A percentile compares a stretch with the other conserved stretches of the same genome.
Conservation (phyloP, 2,797 vertebrate genomes). For the Malurus splendens region DNA sequence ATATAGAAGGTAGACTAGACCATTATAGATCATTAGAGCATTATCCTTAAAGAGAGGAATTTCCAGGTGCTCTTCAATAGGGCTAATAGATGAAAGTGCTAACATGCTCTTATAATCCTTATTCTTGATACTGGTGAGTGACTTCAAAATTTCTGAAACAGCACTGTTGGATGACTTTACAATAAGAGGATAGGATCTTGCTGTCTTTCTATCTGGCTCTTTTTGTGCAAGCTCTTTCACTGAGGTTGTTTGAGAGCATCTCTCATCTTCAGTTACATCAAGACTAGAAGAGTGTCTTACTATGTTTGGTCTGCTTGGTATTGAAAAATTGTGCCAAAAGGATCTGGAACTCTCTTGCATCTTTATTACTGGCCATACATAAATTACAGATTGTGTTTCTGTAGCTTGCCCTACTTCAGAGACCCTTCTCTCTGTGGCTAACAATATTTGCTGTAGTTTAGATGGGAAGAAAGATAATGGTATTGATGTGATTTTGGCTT, state of each 20-base stretch:
- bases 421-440: neutral
- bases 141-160: constrained; percentile 22
- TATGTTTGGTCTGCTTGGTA: neutral
- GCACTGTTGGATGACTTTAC: constrained; percentile 12
- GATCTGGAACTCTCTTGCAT: neutral
- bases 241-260: neutral
- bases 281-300: neutral
- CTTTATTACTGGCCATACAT: constrained; percentile 29
- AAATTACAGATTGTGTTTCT: constrained; percentile 2
- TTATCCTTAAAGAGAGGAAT: neutral
- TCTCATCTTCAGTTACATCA: neutral
- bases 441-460: neutral
- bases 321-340: neutral
- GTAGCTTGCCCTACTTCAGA: neutral
- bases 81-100: neutral
- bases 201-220: neutral
- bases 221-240: neutral
- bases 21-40: neutral
- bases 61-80: neutral
- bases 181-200: neutral
- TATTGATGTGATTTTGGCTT: neutral
- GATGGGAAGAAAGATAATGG: constrained; percentile 6
- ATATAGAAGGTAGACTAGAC: neutral
- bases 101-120: neutral
- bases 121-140: neutral